phyloP scores from a whole-genome alignment of 2,888 invertebrate genomes.

The Tillus elongatus region DNA sequence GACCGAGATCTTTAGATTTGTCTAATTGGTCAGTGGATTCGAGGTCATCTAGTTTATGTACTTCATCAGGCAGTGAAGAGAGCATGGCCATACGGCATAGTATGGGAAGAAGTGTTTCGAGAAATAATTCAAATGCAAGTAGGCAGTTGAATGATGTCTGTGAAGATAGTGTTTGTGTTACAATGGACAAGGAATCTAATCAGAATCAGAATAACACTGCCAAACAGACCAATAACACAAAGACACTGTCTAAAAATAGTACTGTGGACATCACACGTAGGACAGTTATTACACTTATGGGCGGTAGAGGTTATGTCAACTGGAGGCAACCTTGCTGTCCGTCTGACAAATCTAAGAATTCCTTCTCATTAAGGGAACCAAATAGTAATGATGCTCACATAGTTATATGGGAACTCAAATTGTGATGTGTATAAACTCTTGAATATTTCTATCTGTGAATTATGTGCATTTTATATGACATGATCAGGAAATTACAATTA shows the following conservation, averaged over 20 bases:
- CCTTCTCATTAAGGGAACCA: slow-evolving; percentile 52
- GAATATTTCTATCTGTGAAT: no score
- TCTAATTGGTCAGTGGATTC: slow-evolving; percentile 87
- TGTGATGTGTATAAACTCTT: no score
- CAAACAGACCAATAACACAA: slow-evolving; percentile 22
- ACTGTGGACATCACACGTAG: slow-evolving; percentile 45
- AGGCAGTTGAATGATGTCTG: slow-evolving; percentile 45
- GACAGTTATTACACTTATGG: slow-evolving; percentile 78
- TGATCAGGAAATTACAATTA: no score
- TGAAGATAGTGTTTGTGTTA: slow-evolving; percentile 23
- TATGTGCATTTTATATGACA: no score
- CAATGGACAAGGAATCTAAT: slow-evolving; percentile 16
- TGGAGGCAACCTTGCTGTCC: slow-evolving; percentile 66
- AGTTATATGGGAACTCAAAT: slow-evolving; percentile 82
- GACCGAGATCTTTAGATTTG: slow-evolving; percentile 72
- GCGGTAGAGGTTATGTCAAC: slow-evolving; percentile 80
- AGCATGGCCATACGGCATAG: slow-evolving; percentile 59
- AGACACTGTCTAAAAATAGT: slow-evolving; percentile 29
- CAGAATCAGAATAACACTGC: no score
- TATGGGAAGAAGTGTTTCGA: slow-evolving; percentile 55
- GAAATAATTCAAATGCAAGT: slow-evolving; percentile 69
- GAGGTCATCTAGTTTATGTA: slow-evolving; percentile 69
- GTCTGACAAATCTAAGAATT: slow-evolving; percentile 44
- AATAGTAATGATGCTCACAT: slow-evolving; percentile 82
- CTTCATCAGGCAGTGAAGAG: slow-evolving; percentile 80